Percentiles rank a stretch among this genome's conserved stretches.
Conservation (phyloP, 2,797 vertebrate species). For the Argyrosomus regius region DNA sequence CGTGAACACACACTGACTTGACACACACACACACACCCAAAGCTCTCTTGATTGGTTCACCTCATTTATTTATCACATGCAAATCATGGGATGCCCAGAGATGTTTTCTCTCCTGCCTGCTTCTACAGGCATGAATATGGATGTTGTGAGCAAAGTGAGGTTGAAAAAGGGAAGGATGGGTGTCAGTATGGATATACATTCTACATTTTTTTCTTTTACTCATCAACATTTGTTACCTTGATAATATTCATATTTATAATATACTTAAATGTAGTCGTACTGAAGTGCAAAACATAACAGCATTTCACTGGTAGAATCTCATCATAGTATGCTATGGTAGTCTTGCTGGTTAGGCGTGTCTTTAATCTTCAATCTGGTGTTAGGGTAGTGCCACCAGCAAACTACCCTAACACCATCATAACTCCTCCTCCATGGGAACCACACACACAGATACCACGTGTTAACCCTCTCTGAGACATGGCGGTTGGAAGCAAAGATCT, state of each 20-base stretch:
- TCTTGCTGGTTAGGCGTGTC: too few species aligned
- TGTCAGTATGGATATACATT: neutral
- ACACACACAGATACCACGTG: too few species aligned
- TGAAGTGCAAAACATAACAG: too few species aligned
- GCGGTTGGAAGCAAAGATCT: too few species aligned
- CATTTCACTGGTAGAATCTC: too few species aligned
- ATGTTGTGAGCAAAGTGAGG: constrained; percentile 47
- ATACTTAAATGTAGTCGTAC: neutral
- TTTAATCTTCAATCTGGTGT: too few species aligned
- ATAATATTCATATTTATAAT: neutral
- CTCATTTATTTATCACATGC: constrained; percentile 87
- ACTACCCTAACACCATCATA: too few species aligned
- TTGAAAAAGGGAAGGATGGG: constrained; percentile 1
- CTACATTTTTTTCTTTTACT: constrained; percentile 4
- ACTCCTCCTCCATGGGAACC: too few species aligned
- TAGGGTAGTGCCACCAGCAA: too few species aligned
- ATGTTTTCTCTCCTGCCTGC: constrained; percentile 55
- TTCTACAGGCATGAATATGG: constrained; percentile 65
- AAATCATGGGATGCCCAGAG: constrained; percentile 77
- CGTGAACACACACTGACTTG: constrained; percentile 36
- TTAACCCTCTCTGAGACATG: too few species aligned
- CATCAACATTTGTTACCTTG: constrained; percentile 11
- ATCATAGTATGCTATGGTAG: too few species aligned
- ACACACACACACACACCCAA: constrained; percentile 32
- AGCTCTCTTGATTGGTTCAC: constrained; percentile 80